Base-by-base conservation (phyloP, 92 coral and sea anemone species). In the Umimayanthus chanpuru region DNA sequence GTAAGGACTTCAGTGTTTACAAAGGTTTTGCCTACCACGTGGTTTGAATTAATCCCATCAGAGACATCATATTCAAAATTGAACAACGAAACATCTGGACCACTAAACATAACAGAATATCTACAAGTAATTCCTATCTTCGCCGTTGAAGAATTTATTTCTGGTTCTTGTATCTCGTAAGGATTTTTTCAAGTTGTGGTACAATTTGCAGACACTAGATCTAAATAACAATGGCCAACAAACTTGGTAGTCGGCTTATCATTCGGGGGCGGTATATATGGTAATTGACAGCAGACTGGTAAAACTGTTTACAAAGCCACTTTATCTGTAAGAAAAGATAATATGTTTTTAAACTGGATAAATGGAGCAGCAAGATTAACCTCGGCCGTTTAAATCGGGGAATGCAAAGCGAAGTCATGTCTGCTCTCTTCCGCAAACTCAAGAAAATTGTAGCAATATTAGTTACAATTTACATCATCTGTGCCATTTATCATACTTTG, bases 401-500 rank as follows among this genome's bases (percentile, higher is more conserved):
- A 74, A 61, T 20, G 68, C 68, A 81, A 81, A 73, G 44, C 23
- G 21, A 40, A 2, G 75, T 29, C 14, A 95, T 95, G 98, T 68
- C 78, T 0, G 79, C 87, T 61, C 49, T 92, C n/a, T 88, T 83
- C 73, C 86, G 91, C 47, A 94, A 89, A 74, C 64, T 88, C 1
- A 95, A 95, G 88, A 84, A 87, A 40, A 66, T 87, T 21, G 30
- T 93, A 1, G 49, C 88, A 74, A 43, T 61, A 25, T 47, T 95
- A 21, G 75, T 88, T 38, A n/a, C 75, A 2, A 25, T 91, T 44
- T 95, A 92, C 76, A 56, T 95, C 80, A 38, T 85, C 39, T 40
- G 91, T 43, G 89, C 85, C 29, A 92, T 93, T 73, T 91, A 86
- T 77, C 87, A 90, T 61, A 79, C 92, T 55, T 77, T 91, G 77